A percentile compares a stretch with the other conserved stretches of the same genome.
These are phyloP conservation scores for Drosophila subpulchrella DNA, from an alignment of 1,140 invertebrate species.

Conservation along the genomic window DNA sequence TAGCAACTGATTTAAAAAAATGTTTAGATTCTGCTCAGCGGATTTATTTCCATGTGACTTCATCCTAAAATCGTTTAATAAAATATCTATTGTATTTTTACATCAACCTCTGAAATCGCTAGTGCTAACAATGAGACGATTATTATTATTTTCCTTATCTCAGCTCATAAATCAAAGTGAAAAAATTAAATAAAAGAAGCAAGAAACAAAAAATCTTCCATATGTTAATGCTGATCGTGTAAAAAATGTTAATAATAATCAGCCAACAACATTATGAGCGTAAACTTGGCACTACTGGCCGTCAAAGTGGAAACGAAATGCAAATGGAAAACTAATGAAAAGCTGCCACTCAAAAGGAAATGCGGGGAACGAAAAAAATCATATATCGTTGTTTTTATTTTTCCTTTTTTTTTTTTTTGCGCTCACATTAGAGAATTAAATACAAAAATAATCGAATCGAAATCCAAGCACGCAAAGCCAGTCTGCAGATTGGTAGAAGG, in stretches of 20 bases:
- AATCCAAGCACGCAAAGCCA: slow-evolving; percentile 37
- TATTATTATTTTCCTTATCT: slow-evolving; percentile 15
- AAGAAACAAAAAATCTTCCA: slow-evolving; percentile 7
- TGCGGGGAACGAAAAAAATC: not conserved
- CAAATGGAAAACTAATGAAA: slow-evolving; percentile 43
- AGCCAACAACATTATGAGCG: slow-evolving; percentile 3
- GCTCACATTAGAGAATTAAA: slow-evolving; percentile 31
- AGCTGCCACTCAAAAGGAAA: slow-evolving; percentile 15
- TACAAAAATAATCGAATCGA: slow-evolving; percentile 31
- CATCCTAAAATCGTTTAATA: not conserved
- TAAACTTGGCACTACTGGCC: slow-evolving; percentile 72
- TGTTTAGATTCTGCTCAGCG: too few relatives aligned
- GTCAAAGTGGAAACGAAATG: slow-evolving; percentile 44
- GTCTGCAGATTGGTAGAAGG: slow-evolving; percentile 9
- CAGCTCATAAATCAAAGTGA: slow-evolving; percentile 23
- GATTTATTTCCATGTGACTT: not conserved
- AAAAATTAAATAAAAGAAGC: slow-evolving; percentile 10
- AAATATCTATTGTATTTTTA: slow-evolving; percentile 4
- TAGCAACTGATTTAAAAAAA: too few relatives aligned
- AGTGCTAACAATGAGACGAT: slow-evolving; percentile 11
- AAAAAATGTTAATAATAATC: slow-evolving; percentile 28
- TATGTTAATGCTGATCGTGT: slow-evolving; percentile 30
- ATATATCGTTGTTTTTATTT: slow-evolving; percentile 10
- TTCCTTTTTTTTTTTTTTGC: not conserved
- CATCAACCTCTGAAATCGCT: slow-evolving; percentile 1